Conservation (phyloP, 2,113 vertebrate species). For the Aegithalos caudatus region DNA sequence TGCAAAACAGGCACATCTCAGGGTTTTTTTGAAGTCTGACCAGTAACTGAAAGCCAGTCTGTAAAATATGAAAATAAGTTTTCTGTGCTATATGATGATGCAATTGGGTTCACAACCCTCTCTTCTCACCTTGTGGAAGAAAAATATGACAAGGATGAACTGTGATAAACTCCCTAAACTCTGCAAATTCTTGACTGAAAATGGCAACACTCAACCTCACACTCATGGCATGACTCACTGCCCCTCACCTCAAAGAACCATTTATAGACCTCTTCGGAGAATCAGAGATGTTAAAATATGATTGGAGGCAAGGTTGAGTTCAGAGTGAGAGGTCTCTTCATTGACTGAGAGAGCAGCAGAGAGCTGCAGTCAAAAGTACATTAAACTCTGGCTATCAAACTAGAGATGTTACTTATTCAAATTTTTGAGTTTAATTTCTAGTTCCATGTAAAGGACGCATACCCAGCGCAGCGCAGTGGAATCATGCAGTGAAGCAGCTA, state of each 20-base stretch:
- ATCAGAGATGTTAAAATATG: neutral
- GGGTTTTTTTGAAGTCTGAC: neutral
- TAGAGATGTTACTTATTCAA: neutral
- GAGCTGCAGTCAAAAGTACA: neutral
- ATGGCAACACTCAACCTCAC: neutral
- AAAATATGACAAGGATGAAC: neutral
- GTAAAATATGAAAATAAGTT: neutral
- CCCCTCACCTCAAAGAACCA: neutral
- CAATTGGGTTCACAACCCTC: neutral
- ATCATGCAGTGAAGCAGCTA: neutral
- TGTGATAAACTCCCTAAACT: neutral
- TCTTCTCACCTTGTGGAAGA: neutral
- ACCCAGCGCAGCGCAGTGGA: neutral
- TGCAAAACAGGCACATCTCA: neutral
- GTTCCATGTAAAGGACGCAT: neutral
- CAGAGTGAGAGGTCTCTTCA: neutral
- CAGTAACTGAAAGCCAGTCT: neutral
- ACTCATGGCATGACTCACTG: neutral
- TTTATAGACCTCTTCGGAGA: neutral
- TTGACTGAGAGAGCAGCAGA: neutral
- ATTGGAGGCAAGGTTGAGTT: neutral
- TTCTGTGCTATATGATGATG: neutral
- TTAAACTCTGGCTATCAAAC: neutral
- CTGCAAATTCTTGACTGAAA: neutral
- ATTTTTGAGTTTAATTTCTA: neutral